Percentiles rank a stretch among this genome's conserved stretches.
phyloP scores from a whole-genome alignment of 2,888 invertebrate species.

The Brachypalpus laphriformis region DNA sequence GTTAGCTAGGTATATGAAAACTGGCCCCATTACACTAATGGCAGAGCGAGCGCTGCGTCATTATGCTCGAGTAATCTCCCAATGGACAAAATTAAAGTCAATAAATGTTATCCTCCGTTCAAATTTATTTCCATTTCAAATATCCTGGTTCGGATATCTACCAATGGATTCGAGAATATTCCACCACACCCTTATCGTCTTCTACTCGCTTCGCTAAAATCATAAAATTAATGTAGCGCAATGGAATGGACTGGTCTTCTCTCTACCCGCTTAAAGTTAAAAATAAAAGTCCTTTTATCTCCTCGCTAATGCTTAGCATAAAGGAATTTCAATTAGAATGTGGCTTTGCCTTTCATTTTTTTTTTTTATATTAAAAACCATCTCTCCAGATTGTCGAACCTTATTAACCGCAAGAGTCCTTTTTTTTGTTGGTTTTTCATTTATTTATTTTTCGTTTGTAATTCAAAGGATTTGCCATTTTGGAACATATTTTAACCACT shows the following conservation, averaged over 20 bases:
- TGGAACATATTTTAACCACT: conserved; percentile 54
- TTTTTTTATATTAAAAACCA: background rate
- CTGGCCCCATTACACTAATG: background rate
- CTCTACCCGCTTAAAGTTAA: background rate
- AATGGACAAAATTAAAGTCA: conserved; percentile 60
- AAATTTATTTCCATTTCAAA: conserved; percentile 30
- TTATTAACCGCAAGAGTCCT: conserved; percentile 44
- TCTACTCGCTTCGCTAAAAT: background rate
- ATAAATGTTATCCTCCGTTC: conserved; percentile 52
- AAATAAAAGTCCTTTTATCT: conserved; percentile 41
- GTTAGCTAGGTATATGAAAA: conserved; percentile 34
- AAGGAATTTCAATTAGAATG: conserved; percentile 59
- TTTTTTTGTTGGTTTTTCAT: background rate
- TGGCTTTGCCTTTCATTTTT: conserved; percentile 15
- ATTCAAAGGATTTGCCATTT: conserved; percentile 54
- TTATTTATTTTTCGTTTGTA: conserved; percentile 35
- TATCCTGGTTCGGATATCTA: conserved; percentile 9
- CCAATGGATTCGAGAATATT: conserved; percentile 13
- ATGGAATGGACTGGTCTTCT: conserved; percentile 9
- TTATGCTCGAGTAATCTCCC: conserved; percentile 38
- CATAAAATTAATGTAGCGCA: conserved; percentile 61
- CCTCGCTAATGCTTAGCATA: conserved; percentile 34
- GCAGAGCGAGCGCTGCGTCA: background rate
- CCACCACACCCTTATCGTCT: background rate
- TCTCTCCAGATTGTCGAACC: conserved; percentile 32